These are phyloP conservation scores for Anolis carolinensis DNA, from an alignment of 2,113 vertebrate genomes.

Conservation along the genomic window DNA sequence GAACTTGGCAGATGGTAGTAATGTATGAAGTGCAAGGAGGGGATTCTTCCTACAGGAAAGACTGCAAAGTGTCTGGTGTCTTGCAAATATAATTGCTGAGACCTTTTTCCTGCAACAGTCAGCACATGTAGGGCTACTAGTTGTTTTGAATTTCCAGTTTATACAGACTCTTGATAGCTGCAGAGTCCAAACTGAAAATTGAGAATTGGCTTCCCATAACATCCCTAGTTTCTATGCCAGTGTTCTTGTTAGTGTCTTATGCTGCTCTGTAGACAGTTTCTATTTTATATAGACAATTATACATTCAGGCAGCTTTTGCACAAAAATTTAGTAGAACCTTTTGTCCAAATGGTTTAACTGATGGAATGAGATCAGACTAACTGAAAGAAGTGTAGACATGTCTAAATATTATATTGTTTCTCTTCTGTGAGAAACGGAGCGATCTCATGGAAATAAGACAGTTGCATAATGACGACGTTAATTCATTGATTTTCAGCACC, in stretches of 20 bases:
- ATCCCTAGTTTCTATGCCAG: background rate
- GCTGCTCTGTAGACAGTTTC: background rate
- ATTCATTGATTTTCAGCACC: background rate
- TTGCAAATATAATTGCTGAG: background rate
- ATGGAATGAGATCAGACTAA: background rate
- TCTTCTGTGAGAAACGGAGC: background rate
- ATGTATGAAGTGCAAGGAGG: slow-evolving; percentile 17
- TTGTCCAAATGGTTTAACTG: background rate
- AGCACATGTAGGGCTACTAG: background rate
- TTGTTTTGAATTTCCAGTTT: background rate
- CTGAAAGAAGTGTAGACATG: background rate
- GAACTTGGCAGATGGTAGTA: slow-evolving; percentile 36
- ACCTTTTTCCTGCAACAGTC: background rate
- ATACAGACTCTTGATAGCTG: background rate
- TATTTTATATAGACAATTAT: background rate
- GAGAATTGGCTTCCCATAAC: too few relatives aligned
- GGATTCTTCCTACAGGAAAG: background rate
- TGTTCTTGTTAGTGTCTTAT: background rate
- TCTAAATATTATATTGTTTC: background rate
- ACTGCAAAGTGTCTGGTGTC: slow-evolving; percentile 6
- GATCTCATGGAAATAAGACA: background rate
- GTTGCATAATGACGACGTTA: background rate
- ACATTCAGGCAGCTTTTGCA: background rate
- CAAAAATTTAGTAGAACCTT: background rate
- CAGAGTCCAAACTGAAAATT: background rate